Evolutionary conservation across 2,888 invertebrate species (phyloP).

Genomic region (Cantharis nigra): DNA sequence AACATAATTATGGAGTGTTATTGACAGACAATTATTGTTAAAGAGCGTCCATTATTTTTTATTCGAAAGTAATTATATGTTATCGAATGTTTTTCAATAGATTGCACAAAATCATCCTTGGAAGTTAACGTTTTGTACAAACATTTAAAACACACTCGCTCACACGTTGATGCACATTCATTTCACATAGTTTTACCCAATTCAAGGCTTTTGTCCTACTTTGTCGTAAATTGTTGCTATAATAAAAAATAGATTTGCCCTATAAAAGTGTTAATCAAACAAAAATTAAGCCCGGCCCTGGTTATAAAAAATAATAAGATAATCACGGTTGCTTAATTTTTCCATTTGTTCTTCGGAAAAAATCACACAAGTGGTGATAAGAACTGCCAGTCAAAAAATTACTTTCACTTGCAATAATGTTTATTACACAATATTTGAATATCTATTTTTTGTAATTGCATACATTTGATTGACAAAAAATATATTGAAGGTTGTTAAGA

Average conservation of each 20-base stretch:
- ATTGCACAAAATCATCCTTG: slow-evolving; percentile 8
- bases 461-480: not conserved
- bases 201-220: slow-evolving; percentile 1
- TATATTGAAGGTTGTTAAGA: not conserved
- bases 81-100: not conserved
- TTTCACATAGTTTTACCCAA: not conserved
- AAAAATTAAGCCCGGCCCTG: not conserved
- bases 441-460: not conserved
- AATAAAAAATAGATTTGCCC: not conserved
- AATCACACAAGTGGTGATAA: too few relatives aligned
- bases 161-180: not conserved
- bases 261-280: not conserved
- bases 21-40: not conserved
- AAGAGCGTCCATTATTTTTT: not conserved
- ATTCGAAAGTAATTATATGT: not conserved
- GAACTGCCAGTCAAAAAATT: not conserved
- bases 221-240: not conserved
- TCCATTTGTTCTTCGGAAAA: not conserved
- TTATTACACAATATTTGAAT: not conserved
- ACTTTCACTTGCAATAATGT: not conserved
- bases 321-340: not conserved
- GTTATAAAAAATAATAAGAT: not conserved
- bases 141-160: not conserved
- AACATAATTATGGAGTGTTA: not conserved
- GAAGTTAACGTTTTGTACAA: slow-evolving; percentile 1